Percentiles rank a stretch among this genome's conserved stretches.
These are phyloP conservation scores for Pantherophis alleghaniensis DNA, from an alignment of 2,797 vertebrate genomes.

Conservation along the genomic window DNA sequence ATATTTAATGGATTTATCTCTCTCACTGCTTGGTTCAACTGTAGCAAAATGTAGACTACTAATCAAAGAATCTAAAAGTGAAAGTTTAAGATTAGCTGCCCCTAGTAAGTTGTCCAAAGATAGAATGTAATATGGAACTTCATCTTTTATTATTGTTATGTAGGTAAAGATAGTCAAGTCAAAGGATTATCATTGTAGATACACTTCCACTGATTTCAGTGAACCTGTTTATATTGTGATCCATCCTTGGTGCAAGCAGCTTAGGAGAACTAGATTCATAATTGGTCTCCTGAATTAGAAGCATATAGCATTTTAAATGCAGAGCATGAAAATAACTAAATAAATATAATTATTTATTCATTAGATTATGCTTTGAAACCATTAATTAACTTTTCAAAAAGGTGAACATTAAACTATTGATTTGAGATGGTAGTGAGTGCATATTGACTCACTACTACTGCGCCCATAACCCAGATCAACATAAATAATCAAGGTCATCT, in stretches of 20 bases:
- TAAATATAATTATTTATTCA: slow-evolving; percentile 38
- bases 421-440: slow-evolving; percentile 14
- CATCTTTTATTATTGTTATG: background rate
- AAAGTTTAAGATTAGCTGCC: background rate
- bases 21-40: background rate
- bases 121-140: background rate
- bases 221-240: background rate
- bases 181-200: background rate
- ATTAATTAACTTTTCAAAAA: slow-evolving; percentile 44
- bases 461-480: slow-evolving; percentile 10
- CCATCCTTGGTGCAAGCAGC: background rate
- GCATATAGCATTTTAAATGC: background rate
- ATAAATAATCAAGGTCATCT: slow-evolving; percentile 14
- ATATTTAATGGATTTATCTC: background rate
- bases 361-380: slow-evolving; percentile 21
- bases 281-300: background rate
- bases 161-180: background rate
- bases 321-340: slow-evolving; percentile 29
- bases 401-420: slow-evolving; percentile 40
- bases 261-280: slow-evolving; percentile 4
- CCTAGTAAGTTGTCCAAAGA: background rate
- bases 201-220: background rate
- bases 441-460: background rate
- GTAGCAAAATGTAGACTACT: background rate
- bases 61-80: background rate